Evolutionary conservation across 2,888 invertebrate species (phyloP).

Genomic region (Rhogogaster chlorosoma): DNA sequence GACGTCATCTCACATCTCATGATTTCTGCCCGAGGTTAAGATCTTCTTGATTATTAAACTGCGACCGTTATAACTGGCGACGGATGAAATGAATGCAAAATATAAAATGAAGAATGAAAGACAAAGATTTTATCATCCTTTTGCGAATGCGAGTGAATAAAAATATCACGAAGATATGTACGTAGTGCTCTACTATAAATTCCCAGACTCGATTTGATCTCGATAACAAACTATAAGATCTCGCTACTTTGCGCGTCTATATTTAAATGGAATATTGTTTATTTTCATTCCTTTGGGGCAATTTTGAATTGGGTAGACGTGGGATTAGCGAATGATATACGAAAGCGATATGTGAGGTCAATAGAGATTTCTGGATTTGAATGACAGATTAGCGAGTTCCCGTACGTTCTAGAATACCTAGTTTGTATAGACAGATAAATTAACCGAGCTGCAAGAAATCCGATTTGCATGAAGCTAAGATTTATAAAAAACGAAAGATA

Average conservation of each 20-base stretch:
- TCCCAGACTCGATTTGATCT: background rate
- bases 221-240: background rate
- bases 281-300: background rate
- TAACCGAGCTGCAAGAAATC: constrained; percentile 51
- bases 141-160: background rate
- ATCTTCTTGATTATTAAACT: constrained; percentile 1
- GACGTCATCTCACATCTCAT: background rate
- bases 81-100: background rate
- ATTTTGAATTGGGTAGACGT: background rate
- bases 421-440: constrained; percentile 34
- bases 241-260: background rate
- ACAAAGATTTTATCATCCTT: background rate
- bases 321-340: background rate
- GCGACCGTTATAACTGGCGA: constrained; percentile 33
- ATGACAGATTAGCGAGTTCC: background rate
- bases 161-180: background rate
- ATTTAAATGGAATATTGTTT: background rate
- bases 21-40: constrained; percentile 29
- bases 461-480: constrained; percentile 75
- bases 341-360: background rate
- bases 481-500: constrained; percentile 57
- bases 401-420: background rate
- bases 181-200: background rate
- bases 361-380: background rate
- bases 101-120: background rate